phyloP scores from a whole-genome alignment of 35 echinoderm and acorn worm species.

The Apostichopus parvimensis region DNA sequence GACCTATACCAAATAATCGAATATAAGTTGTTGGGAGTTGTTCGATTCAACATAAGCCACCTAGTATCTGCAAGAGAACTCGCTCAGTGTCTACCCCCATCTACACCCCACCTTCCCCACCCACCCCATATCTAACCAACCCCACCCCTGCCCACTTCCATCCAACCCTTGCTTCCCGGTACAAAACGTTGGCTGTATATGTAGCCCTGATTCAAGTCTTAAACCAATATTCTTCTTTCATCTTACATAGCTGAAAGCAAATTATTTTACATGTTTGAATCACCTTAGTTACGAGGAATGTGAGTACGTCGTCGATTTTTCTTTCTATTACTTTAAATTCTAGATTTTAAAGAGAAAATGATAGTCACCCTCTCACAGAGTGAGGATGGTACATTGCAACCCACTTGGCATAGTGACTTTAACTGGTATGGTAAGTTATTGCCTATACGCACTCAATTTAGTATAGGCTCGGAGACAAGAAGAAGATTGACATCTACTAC shows the following conservation, averaged over 20 bases:
- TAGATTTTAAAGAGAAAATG: neutral
- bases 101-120: too few relatives aligned
- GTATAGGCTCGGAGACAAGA: neutral
- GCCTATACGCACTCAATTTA: neutral
- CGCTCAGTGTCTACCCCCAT: too few relatives aligned
- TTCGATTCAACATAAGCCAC: too few relatives aligned
- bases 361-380: neutral
- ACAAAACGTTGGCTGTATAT: neutral
- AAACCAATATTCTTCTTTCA: too few relatives aligned
- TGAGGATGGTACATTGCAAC: neutral
- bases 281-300: neutral
- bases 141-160: too few relatives aligned
- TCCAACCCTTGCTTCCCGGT: too few relatives aligned
- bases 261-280: neutral
- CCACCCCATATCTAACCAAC: too few relatives aligned
- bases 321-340: neutral
- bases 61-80: too few relatives aligned
- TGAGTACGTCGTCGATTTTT: neutral
- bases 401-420: neutral
- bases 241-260: neutral
- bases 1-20: too few relatives aligned
- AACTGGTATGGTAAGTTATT: slow-evolving; percentile 1
- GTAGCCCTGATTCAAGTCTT: too few relatives aligned
- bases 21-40: too few relatives aligned
- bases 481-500: neutral